Percentiles rank a stretch among this genome's conserved stretches.
phyloP scores from a whole-genome alignment of 1,140 invertebrate genomes.

The Rhagoletis zephyria region DNA sequence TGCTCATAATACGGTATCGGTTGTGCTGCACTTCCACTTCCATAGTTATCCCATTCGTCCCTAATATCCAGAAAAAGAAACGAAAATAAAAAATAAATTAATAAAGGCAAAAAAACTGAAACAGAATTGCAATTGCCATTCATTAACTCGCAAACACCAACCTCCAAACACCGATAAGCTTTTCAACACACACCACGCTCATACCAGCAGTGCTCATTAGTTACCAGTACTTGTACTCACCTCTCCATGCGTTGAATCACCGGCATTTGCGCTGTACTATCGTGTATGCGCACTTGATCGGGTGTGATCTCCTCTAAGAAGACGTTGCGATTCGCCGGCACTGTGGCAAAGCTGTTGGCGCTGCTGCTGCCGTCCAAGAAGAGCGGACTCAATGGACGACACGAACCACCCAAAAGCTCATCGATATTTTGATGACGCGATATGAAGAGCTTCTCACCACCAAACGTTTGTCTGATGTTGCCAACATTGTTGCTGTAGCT shows the following conservation, averaged over 20 bases:
- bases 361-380: slow-evolving; percentile 64
- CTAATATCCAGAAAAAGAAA: background rate
- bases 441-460: slow-evolving; percentile 78
- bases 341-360: slow-evolving; percentile 50
- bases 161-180: background rate
- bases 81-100: background rate
- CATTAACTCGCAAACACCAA: background rate
- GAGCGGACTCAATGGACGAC: slow-evolving; percentile 78
- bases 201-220: background rate
- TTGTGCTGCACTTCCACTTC: slow-evolving; percentile 1
- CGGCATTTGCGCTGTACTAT: slow-evolving; percentile 81
- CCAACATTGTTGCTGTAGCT: slow-evolving; percentile 64
- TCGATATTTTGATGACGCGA: slow-evolving; percentile 87
- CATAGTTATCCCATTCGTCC: slow-evolving; percentile 50
- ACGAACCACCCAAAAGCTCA: slow-evolving; percentile 81
- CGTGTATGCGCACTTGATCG: slow-evolving; percentile 84
- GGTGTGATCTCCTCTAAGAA: slow-evolving; percentile 74
- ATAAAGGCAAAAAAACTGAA: background rate
- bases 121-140: background rate
- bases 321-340: slow-evolving; percentile 64
- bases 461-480: slow-evolving; percentile 64
- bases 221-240: slow-evolving; percentile 59
- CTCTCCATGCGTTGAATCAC: slow-evolving; percentile 77
- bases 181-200: background rate
- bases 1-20: slow-evolving; percentile 2